Evolutionary conservation across 2,888 invertebrate genomes (phyloP), one percentile per base, ranked within the genome.

Genomic region (Eutolmus rufibarbis): DNA sequence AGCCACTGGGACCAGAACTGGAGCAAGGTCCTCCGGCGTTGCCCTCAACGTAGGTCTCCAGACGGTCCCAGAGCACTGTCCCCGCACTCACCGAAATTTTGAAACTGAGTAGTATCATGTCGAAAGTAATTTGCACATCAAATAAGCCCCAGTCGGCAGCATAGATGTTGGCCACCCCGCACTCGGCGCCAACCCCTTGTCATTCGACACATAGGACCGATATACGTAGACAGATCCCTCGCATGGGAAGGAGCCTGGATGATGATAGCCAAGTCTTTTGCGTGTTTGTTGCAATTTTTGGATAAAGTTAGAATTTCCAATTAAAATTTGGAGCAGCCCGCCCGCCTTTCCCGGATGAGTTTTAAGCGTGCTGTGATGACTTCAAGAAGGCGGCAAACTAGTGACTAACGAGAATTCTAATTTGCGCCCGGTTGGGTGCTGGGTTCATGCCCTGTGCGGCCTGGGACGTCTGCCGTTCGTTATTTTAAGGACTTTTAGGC

Each of bases 81-180:
- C 37, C 28, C n/a, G 14, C 2, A 74, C 46, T 37, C 74, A 82
- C 34, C 57, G 66, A 57, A 82, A 82, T 66, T 82, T 82, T 74
- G 74, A 74, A 85, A 85, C 85, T 85, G 85, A 85, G 85, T 85
- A 74, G 57, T 86, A 86, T 86, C 57, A 77, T 87, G 85, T 87
- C 86, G 77, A 87, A 88, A 88, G 87, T 88, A 88, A 88, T 88
- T 88, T 88, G 76, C 88, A 88, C 88, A 87, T 88, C 88, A 88
- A 88, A 87, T 88, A 88, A 88, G 77, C 87, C 31, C 57, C 28
- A 74, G 85, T 46, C 74, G 57, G 84, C 76, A 87, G 57, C 74
- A 46, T 74, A 74, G 40, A 74, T 16, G 16, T 23, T 43, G 7
- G 9, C n/a, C 23, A 37, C 9, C 23, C 19, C 78, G 34, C 40